phyloP scores from a whole-genome alignment of 2,797 vertebrate species.

The Cyprinodon diabolis region DNA sequence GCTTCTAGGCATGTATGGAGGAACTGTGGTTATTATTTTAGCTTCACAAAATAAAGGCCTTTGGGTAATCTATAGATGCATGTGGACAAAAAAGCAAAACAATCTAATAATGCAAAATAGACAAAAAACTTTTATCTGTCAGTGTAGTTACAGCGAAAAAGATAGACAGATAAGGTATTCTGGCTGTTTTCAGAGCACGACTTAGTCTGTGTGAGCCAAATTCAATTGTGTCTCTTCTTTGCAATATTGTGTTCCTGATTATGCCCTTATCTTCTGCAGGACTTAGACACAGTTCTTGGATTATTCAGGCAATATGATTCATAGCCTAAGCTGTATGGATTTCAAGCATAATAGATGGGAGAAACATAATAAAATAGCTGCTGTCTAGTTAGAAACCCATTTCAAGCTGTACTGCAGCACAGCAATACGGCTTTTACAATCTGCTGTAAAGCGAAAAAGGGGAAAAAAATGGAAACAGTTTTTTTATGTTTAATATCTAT shows the following conservation, averaged over 20 bases:
- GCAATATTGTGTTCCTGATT: slow-evolving; percentile 42
- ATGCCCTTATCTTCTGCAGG: slow-evolving; percentile 32
- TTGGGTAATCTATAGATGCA: no score
- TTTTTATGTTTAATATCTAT: background rate
- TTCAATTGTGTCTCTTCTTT: slow-evolving; percentile 47
- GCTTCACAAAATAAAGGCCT: no score
- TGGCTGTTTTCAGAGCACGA: background rate
- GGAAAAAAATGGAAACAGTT: background rate
- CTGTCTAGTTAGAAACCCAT: slow-evolving; percentile 34
- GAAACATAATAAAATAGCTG: slow-evolving; percentile 35
- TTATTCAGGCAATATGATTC: slow-evolving; percentile 57
- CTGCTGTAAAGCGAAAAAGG: background rate
- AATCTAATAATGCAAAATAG: no score
- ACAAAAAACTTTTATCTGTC: background rate
- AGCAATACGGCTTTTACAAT: background rate
- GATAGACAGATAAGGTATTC: background rate
- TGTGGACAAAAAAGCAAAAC: no score
- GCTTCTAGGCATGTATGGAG: no score
- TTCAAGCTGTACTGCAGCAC: slow-evolving; percentile 12
- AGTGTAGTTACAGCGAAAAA: background rate
- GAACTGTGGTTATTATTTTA: background rate
- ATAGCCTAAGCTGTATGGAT: slow-evolving; percentile 55
- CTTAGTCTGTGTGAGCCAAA: slow-evolving; percentile 14
- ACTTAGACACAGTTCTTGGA: slow-evolving; percentile 36
- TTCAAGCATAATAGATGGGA: slow-evolving; percentile 20